Conservation (phyloP, 1,140 invertebrate species). For the Cydia amplana region DNA sequence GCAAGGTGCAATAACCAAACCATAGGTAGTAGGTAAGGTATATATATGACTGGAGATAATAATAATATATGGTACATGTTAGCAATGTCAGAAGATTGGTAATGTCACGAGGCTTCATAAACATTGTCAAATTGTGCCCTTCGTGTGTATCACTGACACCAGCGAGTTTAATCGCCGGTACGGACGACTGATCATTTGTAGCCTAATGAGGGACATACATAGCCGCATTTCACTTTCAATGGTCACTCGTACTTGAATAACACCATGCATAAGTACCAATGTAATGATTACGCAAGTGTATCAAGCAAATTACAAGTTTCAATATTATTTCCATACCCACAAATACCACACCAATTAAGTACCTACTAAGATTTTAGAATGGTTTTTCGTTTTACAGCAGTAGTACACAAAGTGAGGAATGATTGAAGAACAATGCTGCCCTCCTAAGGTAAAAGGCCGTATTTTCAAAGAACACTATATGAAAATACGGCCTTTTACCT, state of each 20-base stretch:
- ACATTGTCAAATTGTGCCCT: not conserved
- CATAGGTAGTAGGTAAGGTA: too few species aligned
- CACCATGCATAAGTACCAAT: not conserved
- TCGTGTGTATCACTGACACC: not conserved
- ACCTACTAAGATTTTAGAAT: too few species aligned
- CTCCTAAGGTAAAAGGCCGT: too few species aligned
- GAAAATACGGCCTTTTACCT: too few species aligned
- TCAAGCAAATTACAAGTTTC: not conserved
- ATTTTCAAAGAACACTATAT: too few species aligned
- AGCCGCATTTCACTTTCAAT: constrained; percentile 3
- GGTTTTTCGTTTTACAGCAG: too few species aligned
- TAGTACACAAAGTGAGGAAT: too few species aligned
- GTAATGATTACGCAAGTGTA: not conserved
- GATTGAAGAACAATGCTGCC: too few species aligned
- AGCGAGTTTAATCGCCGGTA: not conserved
- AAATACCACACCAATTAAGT: too few species aligned
- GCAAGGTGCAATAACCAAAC: too few species aligned
- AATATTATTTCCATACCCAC: too few species aligned
- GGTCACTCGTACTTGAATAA: not conserved
- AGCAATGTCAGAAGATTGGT: not conserved
- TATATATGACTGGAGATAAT: too few species aligned
- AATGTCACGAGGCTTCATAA: not conserved
- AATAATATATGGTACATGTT: not conserved
- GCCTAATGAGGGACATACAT: not conserved
- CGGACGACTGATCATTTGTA: not conserved